Percentiles rank a stretch among this genome's conserved stretches.
These are phyloP conservation scores for Fregetta grallaria DNA, from an alignment of 2,113 vertebrate species.

Conservation along the genomic window DNA sequence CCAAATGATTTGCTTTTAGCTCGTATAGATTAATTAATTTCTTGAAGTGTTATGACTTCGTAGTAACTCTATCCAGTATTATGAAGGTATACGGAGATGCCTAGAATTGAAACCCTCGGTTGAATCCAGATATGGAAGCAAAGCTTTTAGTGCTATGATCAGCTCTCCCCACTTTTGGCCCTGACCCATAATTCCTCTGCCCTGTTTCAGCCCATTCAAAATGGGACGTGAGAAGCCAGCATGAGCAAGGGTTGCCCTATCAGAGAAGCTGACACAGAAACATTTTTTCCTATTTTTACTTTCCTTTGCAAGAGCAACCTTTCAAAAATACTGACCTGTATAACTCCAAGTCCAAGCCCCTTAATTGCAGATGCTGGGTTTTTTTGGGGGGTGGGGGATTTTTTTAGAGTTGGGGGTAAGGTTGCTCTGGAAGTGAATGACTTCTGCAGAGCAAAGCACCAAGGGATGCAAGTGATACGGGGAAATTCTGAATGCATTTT, in stretches of 20 bases:
- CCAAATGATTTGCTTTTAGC: not conserved
- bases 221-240: not conserved
- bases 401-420: not conserved
- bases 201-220: not conserved
- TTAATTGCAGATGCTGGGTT: not conserved
- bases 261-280: not conserved
- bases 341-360: not conserved
- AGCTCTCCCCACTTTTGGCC: not conserved
- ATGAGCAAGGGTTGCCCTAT: not conserved
- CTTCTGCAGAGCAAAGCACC: not conserved
- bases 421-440: not conserved
- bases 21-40: not conserved
- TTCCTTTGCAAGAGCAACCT: not conserved
- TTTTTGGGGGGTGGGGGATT: not conserved
- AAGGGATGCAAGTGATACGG: not conserved
- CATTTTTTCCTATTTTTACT: not conserved
- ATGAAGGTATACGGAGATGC: not conserved
- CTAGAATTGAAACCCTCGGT: fast-evolving
- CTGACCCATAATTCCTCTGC: not conserved
- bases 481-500: conserved; percentile 16
- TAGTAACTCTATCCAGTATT: not conserved
- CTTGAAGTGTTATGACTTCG: not conserved
- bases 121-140: not conserved
- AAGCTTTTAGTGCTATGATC: not conserved
- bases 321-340: not conserved